Base-by-base conservation (phyloP, 2,888 invertebrate species). In the Stratiomys singularior region DNA sequence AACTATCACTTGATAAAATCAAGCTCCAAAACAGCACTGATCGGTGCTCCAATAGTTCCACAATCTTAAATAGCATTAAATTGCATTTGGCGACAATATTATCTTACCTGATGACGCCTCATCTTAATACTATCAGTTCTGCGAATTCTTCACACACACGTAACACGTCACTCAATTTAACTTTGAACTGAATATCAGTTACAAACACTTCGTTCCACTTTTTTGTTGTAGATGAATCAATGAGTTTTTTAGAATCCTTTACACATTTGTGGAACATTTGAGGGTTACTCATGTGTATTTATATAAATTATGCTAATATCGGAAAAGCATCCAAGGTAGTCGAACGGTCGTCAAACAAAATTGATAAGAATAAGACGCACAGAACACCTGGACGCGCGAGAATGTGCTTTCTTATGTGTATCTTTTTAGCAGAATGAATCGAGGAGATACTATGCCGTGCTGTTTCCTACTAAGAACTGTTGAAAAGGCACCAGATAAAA, bases 51-150 rank as follows among this genome's bases (percentile, higher is more conserved):
- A 69, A 69, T 47, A 46, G 47, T 69, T 47, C 9, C 69, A 69
- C 69, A 47, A 69, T 69, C 69, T 69, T 69, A 69, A 69, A 69
- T 69, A 69, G 69, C 69, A 69, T 69, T 46, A 69, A 69, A 69
- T 69, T 69, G 47, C 47, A 69, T 47, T 69, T 47, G 27, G 69
- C 30, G 69, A 69, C 47, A 9, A 69, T 69, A 69, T 69, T 69
- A 69, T 46, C 27, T 46, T 69, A 66, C 47, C n/a, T 25, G 30
- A 46, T 47, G 69, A 69, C 69, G 69, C 47, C 47, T 37, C 69
- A 60, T 25, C 60, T 25, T 37, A 3, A 21, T 60, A 23, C 60
- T 60, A 23, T 3, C 60, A 25, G 7, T 60, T 60, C 2, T 23
- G 9, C 25, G 2, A 1, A 25, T 60, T 60, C 60, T 23, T 18